Conservation (phyloP, 2,113 vertebrate species). For the Bucco capensis region DNA sequence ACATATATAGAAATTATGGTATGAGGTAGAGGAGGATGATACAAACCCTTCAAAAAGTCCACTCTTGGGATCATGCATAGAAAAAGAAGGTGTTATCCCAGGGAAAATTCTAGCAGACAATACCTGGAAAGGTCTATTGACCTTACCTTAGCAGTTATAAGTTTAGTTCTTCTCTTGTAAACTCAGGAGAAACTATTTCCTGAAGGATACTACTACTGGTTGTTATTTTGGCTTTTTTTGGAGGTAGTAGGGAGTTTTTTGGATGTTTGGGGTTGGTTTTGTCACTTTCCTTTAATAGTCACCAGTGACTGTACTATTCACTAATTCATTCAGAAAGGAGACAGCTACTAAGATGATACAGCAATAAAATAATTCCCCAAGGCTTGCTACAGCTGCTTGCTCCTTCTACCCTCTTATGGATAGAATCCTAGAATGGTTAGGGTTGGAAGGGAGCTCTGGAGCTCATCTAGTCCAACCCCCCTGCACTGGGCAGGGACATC, state of each 20-base stretch:
- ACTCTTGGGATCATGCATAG: background rate
- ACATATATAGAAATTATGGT: background rate
- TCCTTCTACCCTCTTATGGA: background rate
- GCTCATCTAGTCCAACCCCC: too few species aligned
- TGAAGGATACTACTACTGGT: background rate
- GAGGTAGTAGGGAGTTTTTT: rapidly evolving
- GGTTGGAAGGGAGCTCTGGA: too few species aligned
- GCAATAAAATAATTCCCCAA: background rate
- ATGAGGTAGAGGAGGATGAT: background rate
- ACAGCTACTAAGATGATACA: too few species aligned
- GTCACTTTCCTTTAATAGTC: background rate
- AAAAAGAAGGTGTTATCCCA: background rate
- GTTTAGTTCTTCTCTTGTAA: background rate
- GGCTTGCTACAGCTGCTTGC: background rate
- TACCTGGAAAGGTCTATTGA: background rate
- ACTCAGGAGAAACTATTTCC: background rate
- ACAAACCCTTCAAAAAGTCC: background rate
- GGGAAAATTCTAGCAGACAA: background rate
- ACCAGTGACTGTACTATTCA: background rate
- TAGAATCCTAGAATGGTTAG: too few species aligned
- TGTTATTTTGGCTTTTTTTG: background rate
- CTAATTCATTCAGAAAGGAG: background rate
- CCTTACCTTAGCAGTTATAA: background rate
- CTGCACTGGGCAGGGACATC: too few species aligned
- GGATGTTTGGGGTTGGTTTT: background rate